Evolutionary conservation across 2,888 invertebrate species (phyloP).

Genomic region (Drosophila paranaensis): DNA sequence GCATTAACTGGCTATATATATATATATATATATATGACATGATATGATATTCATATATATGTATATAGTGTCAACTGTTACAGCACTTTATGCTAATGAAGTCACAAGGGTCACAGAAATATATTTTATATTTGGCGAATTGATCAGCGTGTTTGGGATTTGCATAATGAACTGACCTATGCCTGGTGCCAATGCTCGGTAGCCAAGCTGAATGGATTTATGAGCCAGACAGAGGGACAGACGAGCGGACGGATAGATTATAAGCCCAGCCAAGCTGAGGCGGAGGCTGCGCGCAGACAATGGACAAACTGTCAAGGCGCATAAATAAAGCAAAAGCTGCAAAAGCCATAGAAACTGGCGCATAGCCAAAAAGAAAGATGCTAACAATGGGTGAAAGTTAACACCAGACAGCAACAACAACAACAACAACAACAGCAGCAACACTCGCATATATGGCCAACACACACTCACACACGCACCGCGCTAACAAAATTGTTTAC

Average conservation of each 20-base stretch:
- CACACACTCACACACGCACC: conserved; percentile 17
- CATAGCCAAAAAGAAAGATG: conserved; percentile 75
- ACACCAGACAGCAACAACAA: conserved; percentile 36
- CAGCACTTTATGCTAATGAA: conserved; percentile 65
- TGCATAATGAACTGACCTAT: conserved; percentile 53
- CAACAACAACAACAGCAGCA: conserved; percentile 1
- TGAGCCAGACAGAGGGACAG: conserved; percentile 22
- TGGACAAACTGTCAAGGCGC: conserved; percentile 46
- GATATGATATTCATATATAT: neutral
- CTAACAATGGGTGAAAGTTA: conserved; percentile 80
- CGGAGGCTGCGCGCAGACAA: conserved; percentile 41
- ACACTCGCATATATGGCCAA: conserved; percentile 1
- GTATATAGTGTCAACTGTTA: conserved; percentile 19
- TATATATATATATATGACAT: neutral
- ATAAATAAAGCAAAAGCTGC: conserved; percentile 24
- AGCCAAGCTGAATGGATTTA: conserved; percentile 41
- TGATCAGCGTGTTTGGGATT: conserved; percentile 23
- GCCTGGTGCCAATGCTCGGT: conserved; percentile 31
- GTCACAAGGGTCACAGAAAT: conserved; percentile 26
- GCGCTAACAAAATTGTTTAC: conserved; percentile 59
- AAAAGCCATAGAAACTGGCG: conserved; percentile 60
- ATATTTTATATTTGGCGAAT: conserved; percentile 28
- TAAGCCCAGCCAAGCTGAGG: conserved; percentile 5
- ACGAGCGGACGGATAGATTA: conserved; percentile 8
- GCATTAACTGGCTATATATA: neutral